Evolutionary conservation across 2,888 invertebrate genomes (phyloP).

Genomic region (Dasypogon diadema): DNA sequence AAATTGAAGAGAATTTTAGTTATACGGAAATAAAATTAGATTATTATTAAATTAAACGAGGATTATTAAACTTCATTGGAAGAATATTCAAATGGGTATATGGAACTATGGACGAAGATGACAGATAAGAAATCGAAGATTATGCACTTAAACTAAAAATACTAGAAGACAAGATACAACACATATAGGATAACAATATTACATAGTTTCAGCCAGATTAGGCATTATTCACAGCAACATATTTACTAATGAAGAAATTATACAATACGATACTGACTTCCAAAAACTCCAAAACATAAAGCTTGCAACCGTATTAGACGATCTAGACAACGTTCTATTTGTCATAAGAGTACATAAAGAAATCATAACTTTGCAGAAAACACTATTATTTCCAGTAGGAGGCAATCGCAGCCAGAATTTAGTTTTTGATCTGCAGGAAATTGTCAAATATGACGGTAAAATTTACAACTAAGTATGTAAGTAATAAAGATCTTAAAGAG

Average conservation of each 20-base stretch:
- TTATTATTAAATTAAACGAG: not conserved
- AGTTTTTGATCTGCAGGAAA: conserved; percentile 32
- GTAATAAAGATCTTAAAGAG: conserved; percentile 19
- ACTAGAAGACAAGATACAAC: conserved; percentile 34
- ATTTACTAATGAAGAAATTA: conserved; percentile 23
- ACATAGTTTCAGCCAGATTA: conserved; percentile 27
- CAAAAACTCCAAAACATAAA: conserved; percentile 47
- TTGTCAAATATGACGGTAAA: conserved; percentile 38
- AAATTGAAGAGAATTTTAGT: too few species aligned
- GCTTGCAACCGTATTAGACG: conserved; percentile 1
- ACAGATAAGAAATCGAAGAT: not conserved
- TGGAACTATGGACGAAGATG: not conserved
- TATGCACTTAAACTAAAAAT: conserved; percentile 32
- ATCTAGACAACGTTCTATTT: conserved; percentile 28
- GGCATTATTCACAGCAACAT: conserved; percentile 34
- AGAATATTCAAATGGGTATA: not conserved
- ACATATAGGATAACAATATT: conserved; percentile 42
- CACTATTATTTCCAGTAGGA: not conserved
- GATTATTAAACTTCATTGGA: not conserved
- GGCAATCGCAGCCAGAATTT: conserved; percentile 10
- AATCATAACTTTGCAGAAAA: conserved; percentile 17
- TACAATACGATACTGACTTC: not conserved
- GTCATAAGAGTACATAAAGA: conserved; percentile 33
- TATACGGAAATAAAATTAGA: conserved; percentile 22
- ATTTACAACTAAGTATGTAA: conserved; percentile 16